Evolutionary conservation across 2,888 invertebrate species (phyloP), one percentile per base, ranked within the genome.

Genomic region (Chymomyza caudatula): DNA sequence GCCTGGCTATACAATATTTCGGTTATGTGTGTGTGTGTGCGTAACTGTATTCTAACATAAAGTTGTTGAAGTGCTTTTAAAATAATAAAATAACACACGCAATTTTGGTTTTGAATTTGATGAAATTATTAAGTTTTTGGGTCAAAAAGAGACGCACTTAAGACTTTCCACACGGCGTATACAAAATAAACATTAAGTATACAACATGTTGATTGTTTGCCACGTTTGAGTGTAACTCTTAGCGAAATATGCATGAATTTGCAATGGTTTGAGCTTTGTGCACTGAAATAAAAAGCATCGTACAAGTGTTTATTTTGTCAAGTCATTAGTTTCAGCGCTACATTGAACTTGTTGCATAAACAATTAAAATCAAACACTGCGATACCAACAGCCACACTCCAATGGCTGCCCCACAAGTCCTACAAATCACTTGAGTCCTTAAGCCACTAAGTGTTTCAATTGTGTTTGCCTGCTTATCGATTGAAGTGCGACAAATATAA

Each of bases 11-110:
- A 37, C 11, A 15, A 15, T 3, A 3, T 17, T 47, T 47, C 3
- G 44, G 17, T 4, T 13, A 17, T 63, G 52, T 25, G 68, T 81
- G 74, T 70, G 69, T 80, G 76, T 17, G 2, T 13, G 51, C 11
- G 0, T 51, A 17, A 22, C 51, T 15, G 51, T 51, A 1, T 22
- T 51, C 20, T 75, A 78, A 78, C 75, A 77, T 81, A 78, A 81
- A 81, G 64, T 83, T 81, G 65, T 60, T 76, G 67, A 77, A 80
- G 77, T 82, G 81, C 80, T 82, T 80, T 80, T 71, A 70, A 74
- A 80, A 82, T 82, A 81, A 83, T 83, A 76, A 83, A 78, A 83
- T 81, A 80, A 83, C 73, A 80, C 73, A 81, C 79, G 74, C 78
- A 80, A 76, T 82, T 78, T 83, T 52, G 78, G 74, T 72, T 77